Percentiles rank a stretch among this genome's conserved stretches.
These are phyloP conservation scores for Drosophila koepferae DNA, from an alignment of 2,888 invertebrate species.

Conservation along the genomic window DNA sequence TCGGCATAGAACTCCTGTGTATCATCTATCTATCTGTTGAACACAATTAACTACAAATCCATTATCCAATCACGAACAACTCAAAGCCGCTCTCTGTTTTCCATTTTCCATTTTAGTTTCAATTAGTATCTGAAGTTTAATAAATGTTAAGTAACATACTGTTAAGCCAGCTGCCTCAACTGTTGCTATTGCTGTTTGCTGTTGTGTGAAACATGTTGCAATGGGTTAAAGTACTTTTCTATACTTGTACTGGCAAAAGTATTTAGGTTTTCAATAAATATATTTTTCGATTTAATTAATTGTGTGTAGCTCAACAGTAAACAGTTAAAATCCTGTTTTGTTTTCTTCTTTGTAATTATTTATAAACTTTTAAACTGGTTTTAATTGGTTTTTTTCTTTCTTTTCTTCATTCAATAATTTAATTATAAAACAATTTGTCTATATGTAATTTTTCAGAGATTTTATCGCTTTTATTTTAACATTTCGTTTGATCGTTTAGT, in stretches of 20 bases:
- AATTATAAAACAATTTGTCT: constrained; percentile 75
- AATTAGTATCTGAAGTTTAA: constrained; percentile 42
- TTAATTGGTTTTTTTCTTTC: constrained; percentile 30
- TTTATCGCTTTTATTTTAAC: constrained; percentile 44
- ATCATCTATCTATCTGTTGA: neutral
- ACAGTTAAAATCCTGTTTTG: constrained; percentile 57
- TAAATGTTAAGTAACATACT: constrained; percentile 40
- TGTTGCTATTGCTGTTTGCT: constrained; percentile 20
- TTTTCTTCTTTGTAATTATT: constrained; percentile 44
- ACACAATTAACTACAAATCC: constrained; percentile 11
- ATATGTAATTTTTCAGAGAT: constrained; percentile 47
- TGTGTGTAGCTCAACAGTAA: constrained; percentile 73
- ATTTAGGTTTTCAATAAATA: constrained; percentile 63
- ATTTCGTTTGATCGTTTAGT: constrained; percentile 41
- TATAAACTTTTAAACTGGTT: constrained; percentile 49
- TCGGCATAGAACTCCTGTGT: neutral
- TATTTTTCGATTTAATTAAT: constrained; percentile 64
- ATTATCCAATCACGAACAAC: constrained; percentile 29
- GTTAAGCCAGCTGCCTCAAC: constrained; percentile 40
- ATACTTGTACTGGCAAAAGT: constrained; percentile 39
- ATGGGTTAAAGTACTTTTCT: constrained; percentile 21
- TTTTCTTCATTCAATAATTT: constrained; percentile 54
- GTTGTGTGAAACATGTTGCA: constrained; percentile 32
- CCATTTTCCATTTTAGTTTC: constrained; percentile 20
- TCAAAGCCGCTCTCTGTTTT: constrained; percentile 32